These are phyloP conservation scores for human (Homo sapiens) DNA, from an alignment of 2,113 vertebrate genomes.

Conservation along the genomic window DNA sequence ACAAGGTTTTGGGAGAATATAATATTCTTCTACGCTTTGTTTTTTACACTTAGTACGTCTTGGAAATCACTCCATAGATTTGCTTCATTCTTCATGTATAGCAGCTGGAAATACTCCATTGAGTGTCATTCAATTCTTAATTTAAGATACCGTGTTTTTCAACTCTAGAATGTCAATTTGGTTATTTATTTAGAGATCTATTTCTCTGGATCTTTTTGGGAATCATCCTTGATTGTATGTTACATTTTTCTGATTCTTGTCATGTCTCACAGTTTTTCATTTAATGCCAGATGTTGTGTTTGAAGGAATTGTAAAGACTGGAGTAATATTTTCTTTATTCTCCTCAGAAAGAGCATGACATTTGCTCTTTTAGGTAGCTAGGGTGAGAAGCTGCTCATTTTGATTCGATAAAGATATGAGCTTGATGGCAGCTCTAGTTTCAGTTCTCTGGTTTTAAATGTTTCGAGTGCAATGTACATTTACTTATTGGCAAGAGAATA, in stretches of 20 bases:
- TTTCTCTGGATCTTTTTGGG: not conserved
- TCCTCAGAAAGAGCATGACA: not conserved
- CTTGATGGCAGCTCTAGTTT: conserved; percentile 12
- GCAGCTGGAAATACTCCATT: not conserved
- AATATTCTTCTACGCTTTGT: not conserved
- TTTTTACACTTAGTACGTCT: not conserved
- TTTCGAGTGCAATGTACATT: not conserved
- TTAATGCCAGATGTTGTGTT: not conserved
- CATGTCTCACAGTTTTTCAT: not conserved
- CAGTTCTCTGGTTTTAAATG: not conserved
- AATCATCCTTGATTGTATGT: not conserved
- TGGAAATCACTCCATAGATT: not conserved
- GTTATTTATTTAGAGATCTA: not conserved
- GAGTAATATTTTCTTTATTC: not conserved
- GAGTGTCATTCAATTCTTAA: conserved; percentile 12
- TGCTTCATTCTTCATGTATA: not conserved
- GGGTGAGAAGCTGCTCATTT: not conserved
- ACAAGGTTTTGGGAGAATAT: not conserved
- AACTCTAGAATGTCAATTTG: not conserved
- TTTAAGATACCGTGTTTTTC: not conserved
- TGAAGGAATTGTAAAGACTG: not conserved
- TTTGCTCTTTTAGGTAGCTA: not conserved
- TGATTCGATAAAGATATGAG: not conserved
- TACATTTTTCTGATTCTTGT: conserved; percentile 3
- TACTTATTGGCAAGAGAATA: not conserved